Evolutionary conservation across 2,797 vertebrate species (phyloP).

Genomic region (Enteromius unitaeniatus): DNA sequence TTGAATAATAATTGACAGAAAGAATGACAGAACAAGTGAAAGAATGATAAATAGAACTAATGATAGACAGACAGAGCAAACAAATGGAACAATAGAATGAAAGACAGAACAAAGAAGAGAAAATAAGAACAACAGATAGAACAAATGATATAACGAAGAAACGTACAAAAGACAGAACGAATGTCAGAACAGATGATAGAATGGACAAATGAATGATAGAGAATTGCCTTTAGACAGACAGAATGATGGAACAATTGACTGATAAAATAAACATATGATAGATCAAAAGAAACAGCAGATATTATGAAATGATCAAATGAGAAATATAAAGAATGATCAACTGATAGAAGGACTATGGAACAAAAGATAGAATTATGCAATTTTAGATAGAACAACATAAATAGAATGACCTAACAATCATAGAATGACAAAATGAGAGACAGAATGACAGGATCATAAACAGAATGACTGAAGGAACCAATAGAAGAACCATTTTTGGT

Average conservation of each 20-base stretch:
- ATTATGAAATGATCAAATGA: not conserved
- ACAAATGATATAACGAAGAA: not conserved
- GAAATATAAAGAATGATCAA: not conserved
- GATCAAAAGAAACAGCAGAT: not conserved
- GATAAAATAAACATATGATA: not conserved
- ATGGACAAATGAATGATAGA: not conserved
- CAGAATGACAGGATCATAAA: not conserved
- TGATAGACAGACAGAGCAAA: not conserved
- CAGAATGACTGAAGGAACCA: not conserved
- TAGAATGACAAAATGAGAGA: not conserved
- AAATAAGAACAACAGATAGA: not conserved
- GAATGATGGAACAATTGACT: not conserved
- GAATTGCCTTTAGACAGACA: not conserved
- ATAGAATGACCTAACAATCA: not conserved
- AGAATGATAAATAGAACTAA: not conserved
- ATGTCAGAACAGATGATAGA: not conserved
- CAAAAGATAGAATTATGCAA: not conserved
- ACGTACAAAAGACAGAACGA: not conserved
- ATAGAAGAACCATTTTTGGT: not conserved
- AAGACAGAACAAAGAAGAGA: not conserved
- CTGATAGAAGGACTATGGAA: not conserved
- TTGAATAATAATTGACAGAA: not conserved
- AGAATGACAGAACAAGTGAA: not conserved
- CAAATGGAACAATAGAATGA: not conserved
- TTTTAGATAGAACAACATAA: not conserved